Evolutionary conservation across 2,113 vertebrate species (phyloP), one percentile per base, ranked within the genome.

Genomic region (Chloropsis hardwickii): DNA sequence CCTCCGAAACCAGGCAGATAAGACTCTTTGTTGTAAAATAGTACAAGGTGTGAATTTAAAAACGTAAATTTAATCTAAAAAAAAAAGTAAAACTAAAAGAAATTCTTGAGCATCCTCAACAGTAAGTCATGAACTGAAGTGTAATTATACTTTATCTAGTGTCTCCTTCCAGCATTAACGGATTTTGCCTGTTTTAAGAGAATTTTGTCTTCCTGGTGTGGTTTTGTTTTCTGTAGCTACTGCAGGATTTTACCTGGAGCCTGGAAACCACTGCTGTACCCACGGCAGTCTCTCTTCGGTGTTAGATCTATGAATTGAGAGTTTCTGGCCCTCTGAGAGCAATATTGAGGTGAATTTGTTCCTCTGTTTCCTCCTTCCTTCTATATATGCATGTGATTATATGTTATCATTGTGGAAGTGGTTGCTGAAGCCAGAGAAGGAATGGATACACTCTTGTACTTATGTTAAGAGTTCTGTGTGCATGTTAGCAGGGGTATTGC

Each of bases 391-490:
- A 2, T 14, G 3, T 54, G 22, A 50, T 71, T 23, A 6, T 61
- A 5, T 42, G 3, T 60, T 87, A 14, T 42, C 53, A 45, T 25
- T 37, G 23, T 47, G 25, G 28, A 67, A 56, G 33, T 44, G 27
- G 10, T 66, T 81, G 19, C 50, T 89, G 81, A 89, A 94, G 33
- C 29, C 27, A 14, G 33, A 76, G 70, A 10, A 60, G 14, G 31
- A 47, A 16, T n/a, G 56, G 11, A 42, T 51, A 9, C 5, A 6
- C n/a, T 27, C 72, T 47, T 39, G 25, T 10, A 1, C 35, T 54
- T 81, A 12, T 2, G 3, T 57, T 53, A 11, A 14, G 6, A 61
- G 17, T 65, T 29, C 31, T 35, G 0, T 6, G 39, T 2, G 2
- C 11, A 0, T 16, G 22, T 54, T 80, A 58, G 53, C 62, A 58